Evolutionary conservation across 2,113 vertebrate species (phyloP).

Genomic region (Drymodes brunneopygia): DNA sequence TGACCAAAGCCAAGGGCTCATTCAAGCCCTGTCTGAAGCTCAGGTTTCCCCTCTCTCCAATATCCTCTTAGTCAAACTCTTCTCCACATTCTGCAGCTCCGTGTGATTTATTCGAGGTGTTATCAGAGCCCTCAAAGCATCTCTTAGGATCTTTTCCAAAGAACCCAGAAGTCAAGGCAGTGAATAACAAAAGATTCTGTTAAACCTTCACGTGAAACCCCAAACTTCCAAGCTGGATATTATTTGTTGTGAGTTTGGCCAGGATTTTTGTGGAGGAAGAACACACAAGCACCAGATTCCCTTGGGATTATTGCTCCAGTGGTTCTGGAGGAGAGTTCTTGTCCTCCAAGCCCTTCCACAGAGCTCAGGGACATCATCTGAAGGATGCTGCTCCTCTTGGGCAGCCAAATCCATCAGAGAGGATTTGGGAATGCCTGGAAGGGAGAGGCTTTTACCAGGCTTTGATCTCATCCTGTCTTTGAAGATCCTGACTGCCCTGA

Average conservation of each 20-base stretch:
- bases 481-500: background rate
- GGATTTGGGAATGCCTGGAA: background rate
- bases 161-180: background rate
- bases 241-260: background rate
- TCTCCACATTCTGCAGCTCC: background rate
- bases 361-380: background rate
- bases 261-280: background rate
- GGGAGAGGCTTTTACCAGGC: background rate
- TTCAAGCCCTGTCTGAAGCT: background rate
- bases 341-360: background rate
- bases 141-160: background rate
- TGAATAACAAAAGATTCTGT: fast-evolving
- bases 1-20: background rate
- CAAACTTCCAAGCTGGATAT: background rate
- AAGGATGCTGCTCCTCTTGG: background rate
- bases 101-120: background rate
- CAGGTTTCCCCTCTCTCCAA: background rate
- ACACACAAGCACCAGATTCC: background rate
- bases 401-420: background rate
- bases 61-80: background rate
- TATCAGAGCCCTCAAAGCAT: background rate
- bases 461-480: background rate
- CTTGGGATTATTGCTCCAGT: background rate
- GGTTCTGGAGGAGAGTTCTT: background rate
- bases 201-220: background rate